A percentile compares a stretch with the other conserved stretches of the same genome.
phyloP scores from a whole-genome alignment of 2,113 vertebrate species.

The Melanocharis versteri region DNA sequence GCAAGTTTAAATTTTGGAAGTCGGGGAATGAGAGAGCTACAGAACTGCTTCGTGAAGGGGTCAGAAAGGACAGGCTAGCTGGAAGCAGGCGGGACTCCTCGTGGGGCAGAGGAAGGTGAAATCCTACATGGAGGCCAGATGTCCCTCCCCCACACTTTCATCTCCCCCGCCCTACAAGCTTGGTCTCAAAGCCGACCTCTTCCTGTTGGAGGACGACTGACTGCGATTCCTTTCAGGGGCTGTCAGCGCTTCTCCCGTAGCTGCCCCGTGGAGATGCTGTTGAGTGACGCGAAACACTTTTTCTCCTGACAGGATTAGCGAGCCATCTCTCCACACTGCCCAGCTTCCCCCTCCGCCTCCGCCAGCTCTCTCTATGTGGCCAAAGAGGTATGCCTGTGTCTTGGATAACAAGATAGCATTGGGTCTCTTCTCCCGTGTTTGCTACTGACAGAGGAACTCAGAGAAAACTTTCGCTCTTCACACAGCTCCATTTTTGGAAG shows the following conservation, averaged over 20 bases:
- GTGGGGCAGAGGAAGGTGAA: background rate
- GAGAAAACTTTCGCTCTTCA: background rate
- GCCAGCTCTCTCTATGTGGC: background rate
- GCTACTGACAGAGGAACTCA: background rate
- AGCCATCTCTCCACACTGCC: background rate
- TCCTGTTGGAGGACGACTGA: background rate
- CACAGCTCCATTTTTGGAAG: background rate
- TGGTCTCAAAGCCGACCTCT: conserved; percentile 12
- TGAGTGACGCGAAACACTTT: conserved; percentile 59
- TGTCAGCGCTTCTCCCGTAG: conserved; percentile 48
- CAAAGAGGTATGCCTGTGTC: background rate
- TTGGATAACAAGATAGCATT: background rate
- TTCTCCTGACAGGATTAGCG: conserved; percentile 9
- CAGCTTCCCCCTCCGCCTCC: background rate
- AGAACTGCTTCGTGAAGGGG: background rate
- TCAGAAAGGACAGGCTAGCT: conserved; percentile 21
- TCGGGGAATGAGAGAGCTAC: background rate
- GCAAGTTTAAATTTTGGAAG: background rate
- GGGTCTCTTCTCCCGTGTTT: background rate
- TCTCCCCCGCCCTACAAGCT: background rate
- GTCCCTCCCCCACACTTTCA: conserved; percentile 14
- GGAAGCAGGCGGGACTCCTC: background rate
- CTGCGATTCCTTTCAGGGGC: conserved; percentile 11
- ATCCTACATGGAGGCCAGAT: background rate
- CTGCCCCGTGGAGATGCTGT: conserved; percentile 48